Evolutionary conservation across 2,113 vertebrate species (phyloP).

Genomic region (Donacobius atricapilla): DNA sequence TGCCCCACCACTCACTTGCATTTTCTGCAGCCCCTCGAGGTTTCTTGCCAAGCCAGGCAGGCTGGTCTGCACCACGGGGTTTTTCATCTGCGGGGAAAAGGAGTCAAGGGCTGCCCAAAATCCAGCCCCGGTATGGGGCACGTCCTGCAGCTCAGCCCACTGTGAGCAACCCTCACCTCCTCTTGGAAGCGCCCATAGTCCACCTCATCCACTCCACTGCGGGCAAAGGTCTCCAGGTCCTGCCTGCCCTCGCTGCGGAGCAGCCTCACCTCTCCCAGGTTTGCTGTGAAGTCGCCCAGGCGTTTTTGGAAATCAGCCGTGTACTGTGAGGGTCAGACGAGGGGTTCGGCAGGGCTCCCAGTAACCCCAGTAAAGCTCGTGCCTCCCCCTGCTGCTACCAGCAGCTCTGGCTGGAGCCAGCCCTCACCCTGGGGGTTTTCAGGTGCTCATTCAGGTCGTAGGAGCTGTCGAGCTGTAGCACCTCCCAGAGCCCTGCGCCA

Average conservation of each 20-base stretch:
- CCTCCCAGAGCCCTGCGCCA: constrained; percentile 67
- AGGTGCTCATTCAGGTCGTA: constrained; percentile 68
- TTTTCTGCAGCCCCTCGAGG: constrained; percentile 54
- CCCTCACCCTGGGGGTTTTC: constrained; percentile 60
- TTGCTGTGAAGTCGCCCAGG: neutral
- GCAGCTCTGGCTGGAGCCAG: neutral
- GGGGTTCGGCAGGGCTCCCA: neutral
- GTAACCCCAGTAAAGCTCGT: rapidly evolving
- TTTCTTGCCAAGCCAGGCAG: constrained; percentile 12
- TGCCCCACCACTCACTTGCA: constrained; percentile 15
- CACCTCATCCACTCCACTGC: constrained; percentile 44
- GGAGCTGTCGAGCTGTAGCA: constrained; percentile 64
- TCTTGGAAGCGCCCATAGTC: constrained; percentile 39
- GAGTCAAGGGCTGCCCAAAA: neutral
- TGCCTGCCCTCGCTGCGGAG: constrained; percentile 49
- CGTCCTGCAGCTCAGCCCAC: rapidly evolving
- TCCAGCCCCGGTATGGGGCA: rapidly evolving
- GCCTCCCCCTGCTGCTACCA: rapidly evolving
- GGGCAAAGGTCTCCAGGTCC: constrained; percentile 65
- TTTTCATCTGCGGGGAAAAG: constrained; percentile 42
- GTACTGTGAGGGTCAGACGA: constrained; percentile 35
- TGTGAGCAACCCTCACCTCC: constrained; percentile 32
- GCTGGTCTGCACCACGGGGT: constrained; percentile 48
- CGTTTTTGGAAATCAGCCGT: constrained; percentile 18
- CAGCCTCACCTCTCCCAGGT: constrained; percentile 29